Evolutionary conservation across 1,140 invertebrate species (phyloP).

Genomic region (Drosophila setifemur): DNA sequence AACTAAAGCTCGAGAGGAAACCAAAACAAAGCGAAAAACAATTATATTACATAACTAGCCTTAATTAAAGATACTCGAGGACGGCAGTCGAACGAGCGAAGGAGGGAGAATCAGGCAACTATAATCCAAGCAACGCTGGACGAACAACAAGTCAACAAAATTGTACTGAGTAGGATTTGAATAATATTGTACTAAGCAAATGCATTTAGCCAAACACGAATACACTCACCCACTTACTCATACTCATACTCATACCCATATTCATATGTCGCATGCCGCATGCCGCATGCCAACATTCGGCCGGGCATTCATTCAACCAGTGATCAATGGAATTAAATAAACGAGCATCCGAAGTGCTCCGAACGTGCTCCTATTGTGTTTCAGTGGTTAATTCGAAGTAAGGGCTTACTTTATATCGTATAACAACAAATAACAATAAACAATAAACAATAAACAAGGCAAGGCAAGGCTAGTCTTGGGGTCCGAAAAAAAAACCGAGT

Average conservation of each 20-base stretch:
- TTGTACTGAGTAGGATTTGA: constrained; percentile 72
- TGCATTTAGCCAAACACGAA: constrained; percentile 50
- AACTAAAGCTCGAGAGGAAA: constrained; percentile 60
- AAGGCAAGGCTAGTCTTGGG: too few species aligned
- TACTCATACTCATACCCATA: background rate
- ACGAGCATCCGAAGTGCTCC: constrained; percentile 14
- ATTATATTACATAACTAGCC: constrained; percentile 42
- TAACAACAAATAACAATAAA: too few species aligned
- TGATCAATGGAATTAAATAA: constrained; percentile 20
- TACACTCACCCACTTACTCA: constrained; percentile 5
- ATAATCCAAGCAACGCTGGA: too few species aligned
- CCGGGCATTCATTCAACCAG: constrained; percentile 14
- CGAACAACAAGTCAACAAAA: too few species aligned
- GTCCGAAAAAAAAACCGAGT: too few species aligned
- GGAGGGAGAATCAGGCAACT: too few species aligned
- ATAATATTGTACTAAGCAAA: constrained; percentile 57
- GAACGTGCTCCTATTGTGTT: background rate
- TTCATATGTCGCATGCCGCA: constrained; percentile 5
- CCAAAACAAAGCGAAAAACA: constrained; percentile 27
- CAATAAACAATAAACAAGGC: too few species aligned
- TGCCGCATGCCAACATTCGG: constrained; percentile 17
- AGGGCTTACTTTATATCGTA: too few species aligned
- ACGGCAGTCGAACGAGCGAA: constrained; percentile 2
- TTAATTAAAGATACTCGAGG: constrained; percentile 37
- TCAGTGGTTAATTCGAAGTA: background rate